These are phyloP conservation scores for Henricia sp. DNA, from an alignment of 53 echinoderm and acorn worm species.

Conservation along the genomic window DNA sequence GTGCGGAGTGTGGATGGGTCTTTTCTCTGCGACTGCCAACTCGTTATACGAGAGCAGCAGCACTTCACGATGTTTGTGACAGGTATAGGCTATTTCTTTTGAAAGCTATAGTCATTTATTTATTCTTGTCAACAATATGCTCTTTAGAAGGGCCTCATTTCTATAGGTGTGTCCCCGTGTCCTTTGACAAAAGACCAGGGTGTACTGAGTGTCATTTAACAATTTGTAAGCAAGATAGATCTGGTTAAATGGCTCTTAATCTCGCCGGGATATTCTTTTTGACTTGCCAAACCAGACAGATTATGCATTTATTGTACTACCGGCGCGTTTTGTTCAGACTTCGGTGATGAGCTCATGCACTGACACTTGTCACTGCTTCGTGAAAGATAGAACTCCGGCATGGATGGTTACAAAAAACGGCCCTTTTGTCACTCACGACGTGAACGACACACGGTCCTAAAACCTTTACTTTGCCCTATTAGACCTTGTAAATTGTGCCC, in stretches of 20 bases:
- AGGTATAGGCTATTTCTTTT: too few species aligned
- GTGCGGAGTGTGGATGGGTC: too few species aligned
- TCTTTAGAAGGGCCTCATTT: conserved; percentile 23
- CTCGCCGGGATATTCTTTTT: neutral
- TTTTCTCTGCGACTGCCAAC: too few species aligned
- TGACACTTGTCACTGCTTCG: conserved; percentile 7
- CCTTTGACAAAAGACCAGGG: conserved; percentile 26
- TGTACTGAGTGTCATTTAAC: conserved; percentile 47
- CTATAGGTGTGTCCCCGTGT: conserved; percentile 37
- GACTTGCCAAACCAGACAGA: neutral
- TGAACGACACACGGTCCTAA: conserved; percentile 9
- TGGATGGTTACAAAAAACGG: neutral
- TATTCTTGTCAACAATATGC: too few species aligned
- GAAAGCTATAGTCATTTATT: too few species aligned
- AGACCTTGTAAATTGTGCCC: conserved; percentile 33
- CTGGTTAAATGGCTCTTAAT: conserved; percentile 26
- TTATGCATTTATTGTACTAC: neutral
- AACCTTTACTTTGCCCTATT: conserved; percentile 44
- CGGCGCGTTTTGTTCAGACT: neutral
- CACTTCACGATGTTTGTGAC: too few species aligned
- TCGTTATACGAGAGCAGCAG: too few species aligned
- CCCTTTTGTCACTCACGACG: neutral
- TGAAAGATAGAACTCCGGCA: neutral
- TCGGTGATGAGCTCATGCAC: neutral
- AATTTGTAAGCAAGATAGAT: conserved; percentile 38